phyloP scores from a whole-genome alignment of 1,140 invertebrate species.

The Lysiphlebus fabarum region DNA sequence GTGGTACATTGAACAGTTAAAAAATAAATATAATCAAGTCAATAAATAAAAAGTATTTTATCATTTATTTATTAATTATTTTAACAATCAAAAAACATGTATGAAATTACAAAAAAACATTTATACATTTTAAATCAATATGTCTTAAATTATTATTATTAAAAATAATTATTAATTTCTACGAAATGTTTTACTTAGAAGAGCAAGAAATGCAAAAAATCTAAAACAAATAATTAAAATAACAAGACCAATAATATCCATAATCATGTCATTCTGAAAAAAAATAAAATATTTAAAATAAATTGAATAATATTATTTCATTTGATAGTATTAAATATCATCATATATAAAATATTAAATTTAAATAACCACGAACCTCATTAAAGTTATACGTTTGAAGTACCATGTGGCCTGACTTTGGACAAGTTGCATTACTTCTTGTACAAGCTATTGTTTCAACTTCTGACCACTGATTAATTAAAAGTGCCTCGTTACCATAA shows the following conservation, averaged over 20 bases:
- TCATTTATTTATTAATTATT: background rate
- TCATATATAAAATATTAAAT: constrained; percentile 8
- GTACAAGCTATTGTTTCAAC: constrained; percentile 72
- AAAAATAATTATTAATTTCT: constrained; percentile 32
- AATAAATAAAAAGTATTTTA: background rate
- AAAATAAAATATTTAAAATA: constrained; percentile 22
- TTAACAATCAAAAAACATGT: background rate
- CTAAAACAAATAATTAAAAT: constrained; percentile 74
- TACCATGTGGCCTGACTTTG: constrained; percentile 71
- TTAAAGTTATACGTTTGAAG: constrained; percentile 77
- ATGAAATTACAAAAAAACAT: background rate
- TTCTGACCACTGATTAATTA: constrained; percentile 90
- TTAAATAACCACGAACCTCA: constrained; percentile 55
- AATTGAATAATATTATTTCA: background rate
- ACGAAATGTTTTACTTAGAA: constrained; percentile 63
- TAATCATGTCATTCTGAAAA: constrained; percentile 65
- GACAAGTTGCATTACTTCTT: constrained; percentile 69
- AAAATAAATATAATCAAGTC: background rate
- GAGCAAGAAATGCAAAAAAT: constrained; percentile 70
- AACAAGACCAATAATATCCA: constrained; percentile 69
- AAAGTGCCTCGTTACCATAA: constrained; percentile 87
- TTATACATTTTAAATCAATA: background rate
- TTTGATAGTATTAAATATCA: constrained; percentile 7
- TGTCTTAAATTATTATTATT: background rate
- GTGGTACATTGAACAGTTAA: background rate